These are phyloP conservation scores for Trissonchulus sp. DNA, from an alignment of 2,888 invertebrate species.

Conservation along the genomic window DNA sequence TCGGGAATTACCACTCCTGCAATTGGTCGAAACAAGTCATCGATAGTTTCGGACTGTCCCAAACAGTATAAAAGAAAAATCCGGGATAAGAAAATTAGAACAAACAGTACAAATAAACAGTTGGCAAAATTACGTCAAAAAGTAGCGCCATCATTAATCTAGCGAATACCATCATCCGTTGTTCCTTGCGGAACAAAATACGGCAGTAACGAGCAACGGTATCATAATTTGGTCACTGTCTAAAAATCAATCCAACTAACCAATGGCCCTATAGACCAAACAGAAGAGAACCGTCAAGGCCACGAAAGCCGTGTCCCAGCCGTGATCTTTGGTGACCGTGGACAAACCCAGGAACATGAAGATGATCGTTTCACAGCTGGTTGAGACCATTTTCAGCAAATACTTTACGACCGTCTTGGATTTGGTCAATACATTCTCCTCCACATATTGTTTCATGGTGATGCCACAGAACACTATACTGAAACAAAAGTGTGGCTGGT, in stretches of 20 bases:
- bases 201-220: not conserved
- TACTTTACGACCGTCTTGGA: constrained; percentile 97
- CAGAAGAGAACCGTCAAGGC: constrained; percentile 85
- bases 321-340: constrained; percentile 71
- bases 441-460: no score
- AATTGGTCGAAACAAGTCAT: no score
- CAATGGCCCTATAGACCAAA: constrained; percentile 79
- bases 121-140: no score
- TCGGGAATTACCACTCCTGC: constrained; percentile 82
- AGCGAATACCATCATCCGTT: no score
- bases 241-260: constrained; percentile 66
- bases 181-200: no score
- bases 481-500: no score
- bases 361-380: constrained; percentile 94
- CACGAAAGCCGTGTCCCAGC: constrained; percentile 94
- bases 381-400: constrained; percentile 96
- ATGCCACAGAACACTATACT: constrained; percentile 98
- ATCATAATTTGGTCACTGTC: not conserved
- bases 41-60: no score
- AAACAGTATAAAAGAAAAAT: no score
- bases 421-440: constrained; percentile 94
- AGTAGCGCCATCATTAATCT: no score
- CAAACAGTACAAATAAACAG: no score
- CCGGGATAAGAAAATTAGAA: no score
- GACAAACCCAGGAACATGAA: constrained; percentile 98